Evolutionary conservation across 2,888 invertebrate species (phyloP), one percentile per base, ranked within the genome.

Genomic region (Ophion slaviceki): DNA sequence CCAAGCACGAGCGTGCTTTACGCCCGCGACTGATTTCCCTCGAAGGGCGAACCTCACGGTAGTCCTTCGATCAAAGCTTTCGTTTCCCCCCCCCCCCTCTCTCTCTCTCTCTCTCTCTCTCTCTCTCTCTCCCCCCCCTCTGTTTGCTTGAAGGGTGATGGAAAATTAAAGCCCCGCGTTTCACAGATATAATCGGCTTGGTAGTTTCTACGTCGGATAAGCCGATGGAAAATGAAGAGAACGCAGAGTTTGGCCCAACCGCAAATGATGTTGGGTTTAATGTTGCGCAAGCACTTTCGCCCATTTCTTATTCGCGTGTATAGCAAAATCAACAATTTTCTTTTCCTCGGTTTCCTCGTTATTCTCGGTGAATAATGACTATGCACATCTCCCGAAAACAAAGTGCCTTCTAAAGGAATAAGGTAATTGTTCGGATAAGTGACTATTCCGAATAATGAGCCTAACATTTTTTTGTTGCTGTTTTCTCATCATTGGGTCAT

Each of bases 171-270:
- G 83, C 77, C 74, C 40, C 78, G 74, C 53, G 72, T 80, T 80
- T 24, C 59, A 53, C 59, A 20, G 47, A 81, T 81, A 85, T 87
- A 87, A 87, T 87, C 87, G 87, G 86, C 86, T 87, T 87, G 71
- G 66, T 72, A 83, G 81, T 86, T 87, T 86, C 72, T 75, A 59
- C 68, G 77, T 64, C 82, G 85, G 72, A 81, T 86, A 72, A 87
- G 86, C 85, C 86, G 80, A 40, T 67, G 70, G 74, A 80, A 78
- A 77, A 78, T 68, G 66, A 36, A 67, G 71, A 59, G 71, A 72
- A 53, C 67, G 57, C n/a, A 36, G 28, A 20, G 20, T 68, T 72
- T 14, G 57, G 40, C 57, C 70, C 47, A 7, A 40, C 59, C 14
- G 75, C 77, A 71, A 81, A 82, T 82, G 36, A 71, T 80, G 71